A percentile compares a stretch with the other conserved stretches of the same genome.
phyloP scores from a whole-genome alignment of 2,888 invertebrate species.

The Apodemia zela region DNA sequence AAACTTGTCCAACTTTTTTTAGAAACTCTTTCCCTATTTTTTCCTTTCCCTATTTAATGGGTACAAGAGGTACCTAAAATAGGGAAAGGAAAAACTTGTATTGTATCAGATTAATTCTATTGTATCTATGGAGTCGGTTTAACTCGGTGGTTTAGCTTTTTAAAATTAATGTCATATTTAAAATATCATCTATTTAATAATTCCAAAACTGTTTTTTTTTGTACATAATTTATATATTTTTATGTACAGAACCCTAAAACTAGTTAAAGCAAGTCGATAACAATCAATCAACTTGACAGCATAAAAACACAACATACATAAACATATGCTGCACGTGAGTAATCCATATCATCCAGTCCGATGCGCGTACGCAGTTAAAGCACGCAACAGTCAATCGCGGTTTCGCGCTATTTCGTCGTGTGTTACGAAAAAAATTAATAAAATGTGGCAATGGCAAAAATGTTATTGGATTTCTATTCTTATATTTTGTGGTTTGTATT shows the following conservation, averaged over 20 bases:
- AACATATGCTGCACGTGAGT: background rate
- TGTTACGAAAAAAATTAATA: conserved; percentile 20
- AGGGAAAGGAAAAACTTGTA: too few species aligned
- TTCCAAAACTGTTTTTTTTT: too few species aligned
- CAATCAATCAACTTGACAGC: background rate
- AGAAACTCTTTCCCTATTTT: too few species aligned
- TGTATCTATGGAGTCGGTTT: too few species aligned
- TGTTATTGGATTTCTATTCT: conserved; percentile 5
- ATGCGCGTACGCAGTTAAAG: conserved; percentile 11
- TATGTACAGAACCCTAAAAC: background rate
- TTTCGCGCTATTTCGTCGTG: background rate
- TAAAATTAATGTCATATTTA: too few species aligned
- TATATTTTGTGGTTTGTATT: conserved; percentile 18
- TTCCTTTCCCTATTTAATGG: too few species aligned
- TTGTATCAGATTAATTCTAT: too few species aligned
- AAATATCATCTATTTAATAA: too few species aligned
- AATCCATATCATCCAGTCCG: conserved; percentile 4
- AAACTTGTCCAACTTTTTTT: too few species aligned
- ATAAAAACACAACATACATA: background rate
- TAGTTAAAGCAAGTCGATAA: background rate
- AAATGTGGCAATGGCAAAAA: conserved; percentile 16
- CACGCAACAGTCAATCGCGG: background rate
- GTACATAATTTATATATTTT: background rate
- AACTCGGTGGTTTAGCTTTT: too few species aligned
- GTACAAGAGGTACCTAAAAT: too few species aligned